Percentiles rank a stretch among this genome's conserved stretches.
Conservation (phyloP, 1,140 invertebrate species). For the Solenopsis invicta region DNA sequence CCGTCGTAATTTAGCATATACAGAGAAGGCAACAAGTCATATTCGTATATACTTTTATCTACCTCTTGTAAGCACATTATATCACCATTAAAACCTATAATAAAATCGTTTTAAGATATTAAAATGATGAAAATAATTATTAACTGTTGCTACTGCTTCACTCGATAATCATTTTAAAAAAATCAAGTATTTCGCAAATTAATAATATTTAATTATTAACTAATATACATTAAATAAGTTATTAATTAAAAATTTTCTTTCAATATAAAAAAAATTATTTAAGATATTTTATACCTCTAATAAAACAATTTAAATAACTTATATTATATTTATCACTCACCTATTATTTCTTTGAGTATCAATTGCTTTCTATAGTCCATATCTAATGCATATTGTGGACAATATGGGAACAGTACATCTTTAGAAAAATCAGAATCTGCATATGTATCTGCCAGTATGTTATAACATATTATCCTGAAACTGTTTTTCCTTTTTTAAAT, state of each 20-base stretch:
- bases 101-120: background rate
- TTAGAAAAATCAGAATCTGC: slow-evolving; percentile 93
- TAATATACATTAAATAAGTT: background rate
- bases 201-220: background rate
- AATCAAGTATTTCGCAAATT: background rate
- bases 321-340: slow-evolving; percentile 84
- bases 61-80: slow-evolving; percentile 97
- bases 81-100: slow-evolving; percentile 94
- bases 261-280: background rate
- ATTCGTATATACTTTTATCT: slow-evolving; percentile 92
- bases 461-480: slow-evolving; percentile 95
- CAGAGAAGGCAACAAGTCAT: slow-evolving; percentile 91
- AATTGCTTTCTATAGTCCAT: slow-evolving; percentile 96
- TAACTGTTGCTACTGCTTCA: background rate
- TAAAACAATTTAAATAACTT: slow-evolving; percentile 8
- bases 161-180: background rate
- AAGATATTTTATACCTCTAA: slow-evolving; percentile 6
- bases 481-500: slow-evolving; percentile 83
- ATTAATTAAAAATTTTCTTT: background rate
- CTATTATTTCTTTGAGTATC: slow-evolving; percentile 93
- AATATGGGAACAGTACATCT: slow-evolving; percentile 92
- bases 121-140: slow-evolving; percentile 4
- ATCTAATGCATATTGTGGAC: slow-evolving; percentile 91
- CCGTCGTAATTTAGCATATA: slow-evolving; percentile 88
- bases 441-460: slow-evolving; percentile 95